Base-by-base conservation (phyloP, 2,888 invertebrate species). In the Meliscaeva auricollis region DNA sequence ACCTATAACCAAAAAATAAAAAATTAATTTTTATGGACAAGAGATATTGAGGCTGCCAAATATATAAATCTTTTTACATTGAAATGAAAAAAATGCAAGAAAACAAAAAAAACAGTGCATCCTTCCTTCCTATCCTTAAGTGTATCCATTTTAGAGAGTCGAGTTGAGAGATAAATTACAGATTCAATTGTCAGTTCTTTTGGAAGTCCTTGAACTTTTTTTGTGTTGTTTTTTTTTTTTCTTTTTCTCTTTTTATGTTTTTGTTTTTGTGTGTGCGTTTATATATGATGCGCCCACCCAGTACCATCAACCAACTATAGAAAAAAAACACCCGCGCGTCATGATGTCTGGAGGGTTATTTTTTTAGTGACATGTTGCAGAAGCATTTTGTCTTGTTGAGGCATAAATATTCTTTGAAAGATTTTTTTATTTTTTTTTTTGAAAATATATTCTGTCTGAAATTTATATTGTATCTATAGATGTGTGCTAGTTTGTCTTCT, bases 151-250 rank as follows among this genome's bases (percentile, higher is more conserved):
- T 64, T 20, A 32, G 41, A 38, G 38, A 38, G 38, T 38, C 38
- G 38, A 38, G 68, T 54, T 66, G 56, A 50, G 68, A 58, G 72
- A 85, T 81, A 85, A 73, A 81, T 85, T 80, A 72, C 84, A 85
- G 58, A 62, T 81, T 85, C 69, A 85, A 85, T 85, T 81, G 76
- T 81, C 32, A 50, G 74, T 72, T 69, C 54, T 68, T 75, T 62
- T 68, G 68, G 46, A 54, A 85, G 85, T 81, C 85, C 85, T 85
- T 85, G 85, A 85, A 85, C 85, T 85, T 85, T 85, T 84, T 85
- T 70, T 15, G 22, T 62, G 48, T 54, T 66, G 9, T 32, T 58
- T 9, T 35, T 52, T 22, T 44, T 50, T 9, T 56, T 3, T 52
- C 60, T 48, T 58, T 58, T 6, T 17, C 46, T 0, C 35, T 58